Percentiles rank a stretch among this genome's conserved stretches.
phyloP scores from a whole-genome alignment of 2,888 invertebrate genomes.

The Nycteola revayana region DNA sequence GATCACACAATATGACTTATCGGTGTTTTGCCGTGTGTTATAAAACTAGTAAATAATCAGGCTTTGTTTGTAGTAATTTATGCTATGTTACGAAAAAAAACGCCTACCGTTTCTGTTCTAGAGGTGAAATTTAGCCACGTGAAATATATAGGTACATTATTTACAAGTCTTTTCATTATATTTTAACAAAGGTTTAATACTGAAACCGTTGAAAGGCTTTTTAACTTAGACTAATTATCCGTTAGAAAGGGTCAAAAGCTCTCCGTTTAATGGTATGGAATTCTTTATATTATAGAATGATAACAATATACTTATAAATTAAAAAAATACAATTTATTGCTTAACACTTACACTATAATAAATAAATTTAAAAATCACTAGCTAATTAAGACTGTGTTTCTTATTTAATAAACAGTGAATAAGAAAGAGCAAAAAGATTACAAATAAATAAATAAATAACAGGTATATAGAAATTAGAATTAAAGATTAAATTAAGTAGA shows the following conservation, averaged over 20 bases:
- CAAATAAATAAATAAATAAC: constrained; percentile 12
- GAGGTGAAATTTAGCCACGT: not conserved
- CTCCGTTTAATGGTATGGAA: no score
- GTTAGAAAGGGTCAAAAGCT: no score
- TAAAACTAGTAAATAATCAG: constrained; percentile 11
- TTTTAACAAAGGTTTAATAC: no score
- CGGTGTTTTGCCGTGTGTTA: constrained; percentile 22
- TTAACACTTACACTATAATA: constrained; percentile 17
- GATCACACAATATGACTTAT: constrained; percentile 25
- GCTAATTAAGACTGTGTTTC: constrained; percentile 52
- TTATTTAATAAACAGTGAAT: constrained; percentile 29
- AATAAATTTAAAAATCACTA: constrained; percentile 46
- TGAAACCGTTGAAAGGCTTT: no score
- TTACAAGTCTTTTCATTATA: no score
- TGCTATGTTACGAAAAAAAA: no score
- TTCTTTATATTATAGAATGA: no score
- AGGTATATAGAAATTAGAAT: no score
- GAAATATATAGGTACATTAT: no score
- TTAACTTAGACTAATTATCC: no score
- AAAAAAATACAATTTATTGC: constrained; percentile 22
- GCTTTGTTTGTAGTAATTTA: no score
- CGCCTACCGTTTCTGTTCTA: no score
- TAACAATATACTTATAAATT: constrained; percentile 1
- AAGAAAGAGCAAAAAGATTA: constrained; percentile 20
- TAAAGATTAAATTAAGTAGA: constrained; percentile 13